phyloP scores from a whole-genome alignment of 2,113 vertebrate species.

The Eubucco bourcierii region DNA sequence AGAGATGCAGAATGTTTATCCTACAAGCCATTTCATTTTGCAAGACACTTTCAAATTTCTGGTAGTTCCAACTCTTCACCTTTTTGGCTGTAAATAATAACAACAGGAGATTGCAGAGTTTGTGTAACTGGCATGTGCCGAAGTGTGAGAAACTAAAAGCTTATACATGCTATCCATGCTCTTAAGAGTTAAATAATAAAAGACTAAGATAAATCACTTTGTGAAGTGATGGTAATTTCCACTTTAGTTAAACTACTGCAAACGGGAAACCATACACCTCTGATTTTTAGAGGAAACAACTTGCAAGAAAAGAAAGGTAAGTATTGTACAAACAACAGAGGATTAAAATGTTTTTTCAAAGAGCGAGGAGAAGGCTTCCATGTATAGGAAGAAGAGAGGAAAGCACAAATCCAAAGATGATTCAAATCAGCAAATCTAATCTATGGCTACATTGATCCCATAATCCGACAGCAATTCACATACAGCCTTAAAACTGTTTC shows the following conservation, averaged over 20 bases:
- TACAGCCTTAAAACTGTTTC: not conserved
- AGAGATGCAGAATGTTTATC: not conserved
- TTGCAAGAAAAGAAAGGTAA: not conserved
- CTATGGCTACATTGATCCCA: not conserved
- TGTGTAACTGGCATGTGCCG: not conserved
- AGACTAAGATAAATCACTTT: not conserved
- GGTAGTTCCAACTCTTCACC: not conserved
- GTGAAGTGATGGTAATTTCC: not conserved
- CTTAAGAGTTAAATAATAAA: not conserved
- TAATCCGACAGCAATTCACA: not conserved
- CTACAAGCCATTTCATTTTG: too few species aligned
- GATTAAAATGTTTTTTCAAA: not conserved
- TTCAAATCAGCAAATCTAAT: not conserved
- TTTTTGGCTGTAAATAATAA: not conserved
- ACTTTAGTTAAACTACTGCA: not conserved
- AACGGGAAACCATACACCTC: not conserved
- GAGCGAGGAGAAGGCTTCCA: not conserved
- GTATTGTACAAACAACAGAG: not conserved
- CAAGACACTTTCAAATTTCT: not conserved
- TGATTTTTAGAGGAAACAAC: not conserved
- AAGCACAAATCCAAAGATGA: not conserved
- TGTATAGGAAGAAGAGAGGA: not conserved
- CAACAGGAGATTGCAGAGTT: not conserved
- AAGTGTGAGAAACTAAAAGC: not conserved
- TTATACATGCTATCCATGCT: not conserved